Evolutionary conservation across 2,888 invertebrate genomes (phyloP).

Genomic region (Osmoderma eremita): DNA sequence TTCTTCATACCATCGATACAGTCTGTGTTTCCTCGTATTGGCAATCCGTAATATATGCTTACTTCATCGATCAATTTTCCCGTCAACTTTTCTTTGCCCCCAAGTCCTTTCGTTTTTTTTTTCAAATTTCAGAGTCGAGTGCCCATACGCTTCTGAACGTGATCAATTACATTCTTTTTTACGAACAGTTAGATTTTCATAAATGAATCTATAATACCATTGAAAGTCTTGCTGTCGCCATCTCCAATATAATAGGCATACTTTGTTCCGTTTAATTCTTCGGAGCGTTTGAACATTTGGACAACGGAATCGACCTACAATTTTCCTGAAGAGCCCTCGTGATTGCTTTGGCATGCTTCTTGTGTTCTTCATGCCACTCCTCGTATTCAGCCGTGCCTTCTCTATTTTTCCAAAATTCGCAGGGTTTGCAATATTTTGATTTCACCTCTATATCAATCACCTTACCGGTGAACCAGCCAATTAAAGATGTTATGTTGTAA

Average conservation of each 20-base stretch:
- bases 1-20: slow-evolving; percentile 30
- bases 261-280: slow-evolving; percentile 37
- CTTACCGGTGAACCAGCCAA: slow-evolving; percentile 31
- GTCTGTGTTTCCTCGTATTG: slow-evolving; percentile 28
- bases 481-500: slow-evolving; percentile 16
- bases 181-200: too few relatives aligned
- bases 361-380: slow-evolving; percentile 46
- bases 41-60: slow-evolving; percentile 21
- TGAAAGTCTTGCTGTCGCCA: slow-evolving; percentile 50
- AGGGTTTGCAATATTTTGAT: slow-evolving; percentile 28
- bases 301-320: slow-evolving; percentile 45
- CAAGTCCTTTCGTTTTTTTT: slow-evolving; percentile 27
- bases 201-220: too few relatives aligned
- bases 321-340: slow-evolving; percentile 47
- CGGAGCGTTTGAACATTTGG: slow-evolving; percentile 39
- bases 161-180: slow-evolving; percentile 3
- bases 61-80: slow-evolving; percentile 32
- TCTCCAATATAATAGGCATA: slow-evolving; percentile 50
- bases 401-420: slow-evolving; percentile 33
- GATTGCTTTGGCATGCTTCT: too few relatives aligned
- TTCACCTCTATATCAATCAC: slow-evolving; percentile 25
- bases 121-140: background rate
- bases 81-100: slow-evolving; percentile 30
- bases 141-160: slow-evolving; percentile 22
- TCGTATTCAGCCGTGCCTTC: slow-evolving; percentile 44